Percentiles rank a stretch among this genome's conserved stretches.
Evolutionary conservation across 1,140 invertebrate genomes (phyloP).

Genomic region (Microvelia longipes): DNA sequence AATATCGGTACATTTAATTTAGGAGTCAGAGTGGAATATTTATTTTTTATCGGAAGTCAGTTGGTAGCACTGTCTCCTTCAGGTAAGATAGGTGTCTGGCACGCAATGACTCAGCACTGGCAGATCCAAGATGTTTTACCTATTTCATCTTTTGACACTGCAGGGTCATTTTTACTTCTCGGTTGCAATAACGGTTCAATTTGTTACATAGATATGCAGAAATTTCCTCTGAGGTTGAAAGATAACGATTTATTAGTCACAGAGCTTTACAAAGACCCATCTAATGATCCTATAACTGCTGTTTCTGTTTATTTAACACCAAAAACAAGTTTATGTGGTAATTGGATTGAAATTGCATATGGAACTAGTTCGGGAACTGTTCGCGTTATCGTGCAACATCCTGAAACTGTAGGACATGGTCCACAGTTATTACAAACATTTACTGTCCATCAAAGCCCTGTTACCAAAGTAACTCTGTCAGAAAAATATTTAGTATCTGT

Average conservation of each 20-base stretch:
- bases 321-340: slow-evolving; percentile 91
- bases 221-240: slow-evolving; percentile 96
- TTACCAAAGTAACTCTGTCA: slow-evolving; percentile 87
- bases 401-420: slow-evolving; percentile 92
- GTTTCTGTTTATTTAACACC: slow-evolving; percentile 95
- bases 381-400: slow-evolving; percentile 93
- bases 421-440: slow-evolving; percentile 97
- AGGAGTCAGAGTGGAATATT: slow-evolving; percentile 79
- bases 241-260: slow-evolving; percentile 96
- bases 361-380: slow-evolving; percentile 90
- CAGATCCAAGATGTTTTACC: slow-evolving; percentile 90
- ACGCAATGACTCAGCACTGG: slow-evolving; percentile 96
- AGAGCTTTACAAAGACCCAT: slow-evolving; percentile 87
- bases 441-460: slow-evolving; percentile 88
- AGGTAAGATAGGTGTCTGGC: slow-evolving; percentile 98
- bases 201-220: slow-evolving; percentile 82
- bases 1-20: slow-evolving; percentile 84
- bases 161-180: slow-evolving; percentile 83
- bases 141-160: slow-evolving; percentile 88
- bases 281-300: slow-evolving; percentile 89
- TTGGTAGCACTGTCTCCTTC: slow-evolving; percentile 81
- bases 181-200: slow-evolving; percentile 94
- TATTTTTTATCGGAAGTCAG: slow-evolving; percentile 95
- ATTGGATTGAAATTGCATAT: slow-evolving; percentile 99
- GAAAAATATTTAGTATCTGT: slow-evolving; percentile 95